These are phyloP conservation scores for Fissipunctia ypsillon DNA, from an alignment of 2,888 invertebrate genomes.

Conservation along the genomic window DNA sequence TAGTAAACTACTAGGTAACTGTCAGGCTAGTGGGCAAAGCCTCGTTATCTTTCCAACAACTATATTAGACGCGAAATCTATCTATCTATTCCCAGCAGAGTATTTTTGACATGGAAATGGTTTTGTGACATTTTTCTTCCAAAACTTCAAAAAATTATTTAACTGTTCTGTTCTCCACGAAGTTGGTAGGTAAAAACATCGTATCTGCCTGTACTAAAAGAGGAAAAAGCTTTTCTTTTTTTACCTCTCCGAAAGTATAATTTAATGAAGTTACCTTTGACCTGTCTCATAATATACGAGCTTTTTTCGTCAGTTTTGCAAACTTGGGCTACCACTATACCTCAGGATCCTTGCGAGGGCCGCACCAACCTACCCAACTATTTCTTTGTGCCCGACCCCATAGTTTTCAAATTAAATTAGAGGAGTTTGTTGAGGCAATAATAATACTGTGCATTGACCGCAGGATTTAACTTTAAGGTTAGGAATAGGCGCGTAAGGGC, in stretches of 20 bases:
- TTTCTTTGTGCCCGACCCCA: slow-evolving; percentile 83
- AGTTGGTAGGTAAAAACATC: slow-evolving; percentile 2
- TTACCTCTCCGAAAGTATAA: slow-evolving; percentile 25
- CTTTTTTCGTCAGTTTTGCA: slow-evolving; percentile 64
- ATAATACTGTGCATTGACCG: slow-evolving; percentile 67
- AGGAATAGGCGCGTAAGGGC: slow-evolving; percentile 42
- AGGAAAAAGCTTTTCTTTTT: slow-evolving; percentile 4
- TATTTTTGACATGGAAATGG: neutral
- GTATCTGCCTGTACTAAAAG: neutral
- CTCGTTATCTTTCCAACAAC: slow-evolving; percentile 9
- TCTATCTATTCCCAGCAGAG: neutral
- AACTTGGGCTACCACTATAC: slow-evolving; percentile 52
- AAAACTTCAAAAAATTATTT: neutral
- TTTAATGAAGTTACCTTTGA: slow-evolving; percentile 39
- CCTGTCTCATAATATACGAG: slow-evolving; percentile 46
- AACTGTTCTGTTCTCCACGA: neutral
- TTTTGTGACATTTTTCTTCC: neutral
- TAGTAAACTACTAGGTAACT: slow-evolving; percentile 20
- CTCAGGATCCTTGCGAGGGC: slow-evolving; percentile 62
- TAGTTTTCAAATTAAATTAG: slow-evolving; percentile 86
- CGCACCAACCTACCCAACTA: slow-evolving; percentile 76
- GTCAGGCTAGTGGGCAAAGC: slow-evolving; percentile 2
- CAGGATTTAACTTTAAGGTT: slow-evolving; percentile 65
- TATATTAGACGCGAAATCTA: slow-evolving; percentile 4
- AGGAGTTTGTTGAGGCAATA: slow-evolving; percentile 71